Base-by-base conservation (phyloP, 2,797 vertebrate genomes). In the Selene dorsalis region DNA sequence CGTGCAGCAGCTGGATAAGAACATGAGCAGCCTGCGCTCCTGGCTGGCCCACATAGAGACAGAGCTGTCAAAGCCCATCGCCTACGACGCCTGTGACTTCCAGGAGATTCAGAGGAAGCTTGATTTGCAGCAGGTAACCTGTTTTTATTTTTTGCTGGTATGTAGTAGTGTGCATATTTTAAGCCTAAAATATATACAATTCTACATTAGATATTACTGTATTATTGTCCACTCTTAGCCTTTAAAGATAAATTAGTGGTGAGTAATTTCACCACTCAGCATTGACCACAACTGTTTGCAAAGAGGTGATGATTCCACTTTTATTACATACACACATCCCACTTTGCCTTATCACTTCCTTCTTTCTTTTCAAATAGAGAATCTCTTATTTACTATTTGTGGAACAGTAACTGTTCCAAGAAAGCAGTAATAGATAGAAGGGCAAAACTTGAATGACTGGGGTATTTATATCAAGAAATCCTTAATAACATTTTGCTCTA, bases 1-100 rank as follows among this genome's bases (percentile, higher is more conserved):
- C 0, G 95, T 98, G 32, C 97, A 99, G 92, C 98, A 99, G 92
- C 92, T 99, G 78, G 98, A 99, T 88, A 98, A 97, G 92, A 99
- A 99, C 69, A 98, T 99, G 98, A 97, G 93, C 90, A 96, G 91
- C 89, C 93, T 99, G 74, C 95, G 96, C 69, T 95, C 96, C 10
- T 99, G 98, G 98, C 94, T 99, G 56, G 95, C 95, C 56, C 96
- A 97, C 90, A 98, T 99, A 1, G 98, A 99, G 90, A 94, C 97
- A 0, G 97, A 99, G 87, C 93, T 99, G 70, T 97, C 97, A 74
- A 96, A 95, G 83, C 97, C 98, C 28, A 96, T 99, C 18, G 94
- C 97, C 88, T 99, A 99, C 4, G 95, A 99, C 68, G 95, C 95
- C 75, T 98, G 97, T 43, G 95, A 98, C 89, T 95, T 94, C 0